Evolutionary conservation across 2,113 vertebrate species (phyloP).

Genomic region (Strix aluco): DNA sequence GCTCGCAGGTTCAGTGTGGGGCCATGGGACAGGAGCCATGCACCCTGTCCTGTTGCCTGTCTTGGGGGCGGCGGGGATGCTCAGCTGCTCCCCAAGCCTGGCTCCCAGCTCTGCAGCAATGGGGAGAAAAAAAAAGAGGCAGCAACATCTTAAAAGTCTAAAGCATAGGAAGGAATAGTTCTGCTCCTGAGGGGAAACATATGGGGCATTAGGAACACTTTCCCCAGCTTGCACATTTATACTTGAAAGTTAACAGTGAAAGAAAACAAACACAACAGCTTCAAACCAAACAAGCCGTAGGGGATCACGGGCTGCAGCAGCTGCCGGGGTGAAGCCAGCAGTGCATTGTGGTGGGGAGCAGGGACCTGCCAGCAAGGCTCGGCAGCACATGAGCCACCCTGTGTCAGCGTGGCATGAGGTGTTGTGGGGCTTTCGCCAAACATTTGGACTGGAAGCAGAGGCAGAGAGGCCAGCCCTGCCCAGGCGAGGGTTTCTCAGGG

Average conservation of each 20-base stretch:
- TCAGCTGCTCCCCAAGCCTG: fast-evolving
- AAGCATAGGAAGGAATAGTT: background rate
- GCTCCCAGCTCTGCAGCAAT: background rate
- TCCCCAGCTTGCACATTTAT: slow-evolving; percentile 18
- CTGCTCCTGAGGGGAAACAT: slow-evolving; percentile 38
- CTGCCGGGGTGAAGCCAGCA: background rate
- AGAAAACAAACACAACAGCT: slow-evolving; percentile 30
- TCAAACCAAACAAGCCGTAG: background rate
- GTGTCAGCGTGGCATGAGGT: fast-evolving
- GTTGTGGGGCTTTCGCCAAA: background rate
- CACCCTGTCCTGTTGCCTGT: fast-evolving
- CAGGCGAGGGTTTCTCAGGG: too few relatives aligned
- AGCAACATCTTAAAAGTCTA: background rate
- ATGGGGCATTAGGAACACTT: slow-evolving; percentile 32
- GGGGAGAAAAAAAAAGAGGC: background rate
- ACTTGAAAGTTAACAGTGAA: background rate
- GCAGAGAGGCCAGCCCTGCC: background rate
- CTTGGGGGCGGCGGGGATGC: background rate
- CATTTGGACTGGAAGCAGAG: background rate
- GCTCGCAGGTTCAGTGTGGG: background rate
- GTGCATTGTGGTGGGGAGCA: fast-evolving
- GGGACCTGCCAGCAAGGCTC: background rate
- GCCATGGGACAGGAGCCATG: background rate
- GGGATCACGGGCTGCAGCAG: background rate
- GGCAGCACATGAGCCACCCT: fast-evolving